Conservation (phyloP, 2,797 vertebrate species). For the Acrocephalus scirpaceus region DNA sequence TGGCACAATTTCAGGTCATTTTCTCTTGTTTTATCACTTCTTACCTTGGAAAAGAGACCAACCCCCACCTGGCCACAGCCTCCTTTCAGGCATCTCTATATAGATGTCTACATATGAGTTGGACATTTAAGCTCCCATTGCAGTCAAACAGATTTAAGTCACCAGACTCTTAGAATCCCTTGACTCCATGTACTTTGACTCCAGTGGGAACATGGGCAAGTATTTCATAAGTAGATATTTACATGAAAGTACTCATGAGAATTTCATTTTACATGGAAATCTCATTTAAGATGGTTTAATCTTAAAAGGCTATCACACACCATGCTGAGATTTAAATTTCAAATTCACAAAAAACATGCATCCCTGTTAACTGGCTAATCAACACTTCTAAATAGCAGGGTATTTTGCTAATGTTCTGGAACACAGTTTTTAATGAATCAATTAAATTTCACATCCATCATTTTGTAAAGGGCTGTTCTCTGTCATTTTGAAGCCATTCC, state of each 20-base stretch:
- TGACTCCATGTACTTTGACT: neutral
- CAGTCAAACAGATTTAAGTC: neutral
- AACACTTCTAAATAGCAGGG: conserved; percentile 1
- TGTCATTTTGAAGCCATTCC: neutral
- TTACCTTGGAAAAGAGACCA: neutral
- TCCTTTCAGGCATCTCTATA: neutral
- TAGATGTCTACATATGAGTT: neutral
- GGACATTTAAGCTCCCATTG: neutral
- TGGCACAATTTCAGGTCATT: neutral
- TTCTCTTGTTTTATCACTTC: neutral
- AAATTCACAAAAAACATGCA: neutral
- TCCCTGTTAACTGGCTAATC: neutral
- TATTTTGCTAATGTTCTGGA: neutral
- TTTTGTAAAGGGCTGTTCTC: neutral
- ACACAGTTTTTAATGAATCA: neutral
- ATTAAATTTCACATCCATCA: neutral
- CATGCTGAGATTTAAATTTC: neutral
- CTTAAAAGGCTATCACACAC: neutral
- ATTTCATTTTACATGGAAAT: neutral
- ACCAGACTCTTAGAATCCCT: neutral
- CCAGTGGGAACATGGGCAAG: neutral
- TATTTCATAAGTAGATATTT: neutral
- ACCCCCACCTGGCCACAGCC: rapidly evolving
- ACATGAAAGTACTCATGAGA: neutral
- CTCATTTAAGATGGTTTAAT: neutral